Evolutionary conservation across 2,888 invertebrate genomes (phyloP), one percentile per base, ranked within the genome.

Genomic region (Monochamus alternatus): DNA sequence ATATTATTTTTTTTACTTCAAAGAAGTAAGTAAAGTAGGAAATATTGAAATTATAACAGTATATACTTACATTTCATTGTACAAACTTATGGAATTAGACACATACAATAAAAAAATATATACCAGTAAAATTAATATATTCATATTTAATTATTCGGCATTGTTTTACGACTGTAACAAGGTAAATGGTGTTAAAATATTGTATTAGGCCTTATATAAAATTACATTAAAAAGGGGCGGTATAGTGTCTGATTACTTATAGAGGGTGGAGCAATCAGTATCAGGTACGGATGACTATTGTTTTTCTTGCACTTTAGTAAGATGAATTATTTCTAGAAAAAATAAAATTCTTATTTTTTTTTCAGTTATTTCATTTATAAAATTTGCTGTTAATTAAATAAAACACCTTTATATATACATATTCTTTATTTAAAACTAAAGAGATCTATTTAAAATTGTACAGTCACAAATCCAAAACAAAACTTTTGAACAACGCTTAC

Each of bases 391-490:
- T 8, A 66, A 12, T 32, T 1, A 66, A 52, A n/a, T 52, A 31
- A 32, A 38, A 38, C n/a, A 8, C 31, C 7, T 38, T 32, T 3
- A 38, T 38, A 30, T 30, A 44, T 30, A 30, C 55, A 64, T 55
- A 71, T 4, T 22, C n/a, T 75, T 73, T 76, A 76, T 73, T 76
- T 59, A 73, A 73, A 59, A 68, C n/a, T 77, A 68, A 58, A 77
- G 77, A 77, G 77, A 77, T 77, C 77, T 72, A 75, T 75, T 73
- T 65, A 55, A 74, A 68, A 75, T 75, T 77, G 75, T 77, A 77
- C 69, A 31, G 64, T 22, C 32, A 66, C 59, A 70, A 59, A 43
- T 38, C 14, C 31, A 38, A 38, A 44, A 69, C 14, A 59, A 67
- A 47, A 59, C 10, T 31, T 69, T 47, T 55, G 14, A 58, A 69